Evolutionary conservation across 1,140 invertebrate genomes (phyloP), one percentile per base, ranked within the genome.

Genomic region (Eumaeus atala): DNA sequence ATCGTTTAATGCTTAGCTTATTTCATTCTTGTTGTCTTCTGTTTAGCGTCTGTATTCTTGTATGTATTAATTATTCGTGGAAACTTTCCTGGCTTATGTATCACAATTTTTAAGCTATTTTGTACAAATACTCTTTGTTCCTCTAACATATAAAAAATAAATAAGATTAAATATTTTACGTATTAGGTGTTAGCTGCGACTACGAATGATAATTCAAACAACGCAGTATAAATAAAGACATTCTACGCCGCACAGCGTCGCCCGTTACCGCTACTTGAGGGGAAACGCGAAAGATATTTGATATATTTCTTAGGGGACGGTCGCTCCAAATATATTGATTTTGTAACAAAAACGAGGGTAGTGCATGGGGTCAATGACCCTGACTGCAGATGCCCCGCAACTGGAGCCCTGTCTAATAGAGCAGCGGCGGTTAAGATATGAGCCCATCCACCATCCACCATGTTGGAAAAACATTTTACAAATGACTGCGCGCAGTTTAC

Each of bases 341-440:
- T 77, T 77, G 69, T 75, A 75, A 81, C 77, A 81, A 81, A 78
- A 81, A 77, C 77, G 73, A 75, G 77, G 77, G 77, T 70, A 72
- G 71, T 66, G 70, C 49, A 62, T 65, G 67, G 74, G 77, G 77
- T 77, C 68, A 77, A 77, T 66, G 72, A 63, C 77, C 77, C 51
- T 67, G 77, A 77, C 59, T 83, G 81, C 77, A 79, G 80, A 84
- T 82, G 76, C 72, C 56, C 77, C 72, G 77, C 70, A 71, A 58
- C 74, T 70, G 71, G 21, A 6, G 21, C 21, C 70, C 68, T 74
- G 72, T 70, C 82, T 83, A 85, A 85, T 85, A 76, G 79, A 84
- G 77, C 76, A 73, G 66, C 72, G 70, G 58, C 72, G 68, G 65
- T 67, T 83, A 77, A 82, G 82, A 82, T 83, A 85, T 81, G 74